Conservation (phyloP, 2,113 vertebrate species). For the Centropus unirufus region DNA sequence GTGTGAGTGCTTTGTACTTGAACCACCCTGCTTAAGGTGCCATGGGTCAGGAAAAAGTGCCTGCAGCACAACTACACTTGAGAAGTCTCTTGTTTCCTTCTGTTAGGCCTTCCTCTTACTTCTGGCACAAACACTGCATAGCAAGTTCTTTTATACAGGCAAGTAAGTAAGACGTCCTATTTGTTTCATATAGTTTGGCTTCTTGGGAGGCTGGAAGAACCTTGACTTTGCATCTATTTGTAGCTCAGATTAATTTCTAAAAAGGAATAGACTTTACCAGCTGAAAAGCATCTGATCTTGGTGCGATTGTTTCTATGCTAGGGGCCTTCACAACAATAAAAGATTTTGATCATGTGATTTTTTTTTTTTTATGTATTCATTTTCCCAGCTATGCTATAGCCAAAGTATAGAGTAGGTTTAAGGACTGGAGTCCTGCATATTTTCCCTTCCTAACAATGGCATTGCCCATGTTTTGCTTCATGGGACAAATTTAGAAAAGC, state of each 20-base stretch:
- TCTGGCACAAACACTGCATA: background rate
- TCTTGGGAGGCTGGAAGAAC: background rate
- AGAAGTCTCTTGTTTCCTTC: background rate
- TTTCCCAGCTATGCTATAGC: background rate
- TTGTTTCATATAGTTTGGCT: background rate
- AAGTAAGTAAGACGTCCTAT: background rate
- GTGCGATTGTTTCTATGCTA: background rate
- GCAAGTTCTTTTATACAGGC: background rate
- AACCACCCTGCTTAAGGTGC: background rate
- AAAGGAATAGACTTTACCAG: background rate
- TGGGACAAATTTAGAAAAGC: conserved; percentile 2
- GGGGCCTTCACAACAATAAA: background rate
- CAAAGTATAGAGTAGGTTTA: background rate
- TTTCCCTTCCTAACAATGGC: background rate
- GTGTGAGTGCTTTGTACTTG: background rate
- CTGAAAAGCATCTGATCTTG: background rate
- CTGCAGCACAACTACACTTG: background rate
- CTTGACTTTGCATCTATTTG: background rate
- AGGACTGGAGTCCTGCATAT: background rate
- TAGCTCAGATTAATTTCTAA: background rate
- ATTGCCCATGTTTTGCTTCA: background rate
- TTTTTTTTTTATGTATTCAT: background rate
- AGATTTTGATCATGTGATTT: background rate
- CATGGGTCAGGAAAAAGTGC: background rate
- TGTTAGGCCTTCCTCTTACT: background rate